phyloP scores from a whole-genome alignment of 2,888 invertebrate genomes.

The Eremobia ochroleuca region DNA sequence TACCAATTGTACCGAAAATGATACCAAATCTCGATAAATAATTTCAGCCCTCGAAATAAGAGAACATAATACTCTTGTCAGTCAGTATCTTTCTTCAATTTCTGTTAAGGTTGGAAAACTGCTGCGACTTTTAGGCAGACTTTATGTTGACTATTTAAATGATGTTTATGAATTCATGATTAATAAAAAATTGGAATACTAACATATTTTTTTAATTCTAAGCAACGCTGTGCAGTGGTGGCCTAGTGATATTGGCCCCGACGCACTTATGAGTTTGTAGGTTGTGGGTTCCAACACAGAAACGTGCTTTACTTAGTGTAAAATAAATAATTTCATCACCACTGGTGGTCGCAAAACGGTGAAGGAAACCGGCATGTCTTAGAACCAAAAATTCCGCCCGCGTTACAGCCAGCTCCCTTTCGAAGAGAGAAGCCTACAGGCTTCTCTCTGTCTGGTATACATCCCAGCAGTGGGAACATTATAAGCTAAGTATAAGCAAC shows the following conservation, averaged over 20 bases:
- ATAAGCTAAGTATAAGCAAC: not conserved
- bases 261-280: not conserved
- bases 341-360: not conserved
- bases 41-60: slow-evolving; percentile 39
- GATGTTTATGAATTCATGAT: not conserved
- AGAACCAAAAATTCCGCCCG: not conserved
- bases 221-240: not conserved
- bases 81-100: slow-evolving; percentile 57
- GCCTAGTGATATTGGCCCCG: not conserved
- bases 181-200: not conserved
- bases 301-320: too few relatives aligned
- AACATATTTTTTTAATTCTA: not conserved
- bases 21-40: slow-evolving; percentile 48
- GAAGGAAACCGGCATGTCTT: too few relatives aligned
- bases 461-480: too few relatives aligned
- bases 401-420: too few relatives aligned
- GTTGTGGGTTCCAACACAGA: too few relatives aligned
- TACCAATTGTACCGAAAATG: slow-evolving; percentile 32
- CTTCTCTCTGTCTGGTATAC: too few relatives aligned
- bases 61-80: slow-evolving; percentile 35
- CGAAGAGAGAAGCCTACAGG: too few relatives aligned
- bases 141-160: not conserved
- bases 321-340: not conserved
- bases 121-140: slow-evolving; percentile 9
- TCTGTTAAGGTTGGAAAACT: slow-evolving; percentile 7